These are phyloP conservation scores for Mycalesis mineus DNA, from an alignment of 2,888 invertebrate species.

Conservation along the genomic window DNA sequence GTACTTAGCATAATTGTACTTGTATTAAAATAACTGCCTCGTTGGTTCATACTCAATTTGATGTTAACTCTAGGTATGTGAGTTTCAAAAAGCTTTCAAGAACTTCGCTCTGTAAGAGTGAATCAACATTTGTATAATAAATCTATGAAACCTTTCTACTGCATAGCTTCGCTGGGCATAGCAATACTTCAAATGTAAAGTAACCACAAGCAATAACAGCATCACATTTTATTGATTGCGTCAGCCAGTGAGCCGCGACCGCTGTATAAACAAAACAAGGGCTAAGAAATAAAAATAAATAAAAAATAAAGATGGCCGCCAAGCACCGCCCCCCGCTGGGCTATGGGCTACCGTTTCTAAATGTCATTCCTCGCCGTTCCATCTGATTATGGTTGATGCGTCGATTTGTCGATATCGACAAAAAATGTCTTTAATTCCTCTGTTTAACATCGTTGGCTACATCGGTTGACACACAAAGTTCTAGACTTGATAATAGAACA, in stretches of 20 bases:
- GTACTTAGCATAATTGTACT: no score
- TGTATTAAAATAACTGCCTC: no score
- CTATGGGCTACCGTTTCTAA: slow-evolving; percentile 69
- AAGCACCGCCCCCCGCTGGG: slow-evolving; percentile 71
- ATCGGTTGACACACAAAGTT: no score
- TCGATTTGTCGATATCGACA: slow-evolving; percentile 40
- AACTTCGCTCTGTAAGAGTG: no score
- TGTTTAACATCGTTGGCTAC: no score
- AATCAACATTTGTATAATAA: no score
- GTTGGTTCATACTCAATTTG: no score
- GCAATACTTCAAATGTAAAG: not conserved
- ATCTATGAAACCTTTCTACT: no score
- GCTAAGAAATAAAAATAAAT: slow-evolving; percentile 61
- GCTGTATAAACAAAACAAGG: slow-evolving; percentile 76
- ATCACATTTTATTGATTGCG: slow-evolving; percentile 75
- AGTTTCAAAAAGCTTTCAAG: no score
- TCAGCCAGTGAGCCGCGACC: slow-evolving; percentile 66
- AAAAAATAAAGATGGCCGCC: slow-evolving; percentile 69
- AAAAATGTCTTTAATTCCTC: not conserved
- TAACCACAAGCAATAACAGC: slow-evolving; percentile 33
- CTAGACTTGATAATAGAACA: no score
- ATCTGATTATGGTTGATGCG: slow-evolving; percentile 20
- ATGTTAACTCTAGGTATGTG: no score
- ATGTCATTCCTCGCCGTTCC: slow-evolving; percentile 63
- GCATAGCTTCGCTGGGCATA: not conserved